Evolutionary conservation across 2,888 invertebrate genomes (phyloP).

Genomic region (Melangyna quadrimaculata): DNA sequence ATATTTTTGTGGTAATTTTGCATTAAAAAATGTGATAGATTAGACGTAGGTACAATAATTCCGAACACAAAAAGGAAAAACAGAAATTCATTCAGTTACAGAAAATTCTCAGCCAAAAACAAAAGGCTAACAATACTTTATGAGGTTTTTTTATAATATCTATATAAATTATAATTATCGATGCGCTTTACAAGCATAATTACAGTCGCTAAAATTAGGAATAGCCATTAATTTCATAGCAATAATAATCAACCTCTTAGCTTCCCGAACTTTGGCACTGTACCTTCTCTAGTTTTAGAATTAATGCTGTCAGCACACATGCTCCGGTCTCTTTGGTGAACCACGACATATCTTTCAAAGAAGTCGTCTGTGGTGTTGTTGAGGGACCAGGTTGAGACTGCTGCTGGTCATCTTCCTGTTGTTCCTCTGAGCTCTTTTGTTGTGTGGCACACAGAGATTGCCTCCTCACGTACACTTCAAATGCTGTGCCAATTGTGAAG

Average conservation of each 20-base stretch:
- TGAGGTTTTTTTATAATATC: neutral
- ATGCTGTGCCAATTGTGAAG: slow-evolving; percentile 80
- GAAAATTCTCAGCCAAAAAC: slow-evolving; percentile 1
- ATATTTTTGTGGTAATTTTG: slow-evolving; percentile 39
- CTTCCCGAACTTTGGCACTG: slow-evolving; percentile 52
- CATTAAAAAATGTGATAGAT: slow-evolving; percentile 59
- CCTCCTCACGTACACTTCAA: slow-evolving; percentile 80
- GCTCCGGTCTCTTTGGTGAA: slow-evolving; percentile 81
- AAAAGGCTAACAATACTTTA: slow-evolving; percentile 32
- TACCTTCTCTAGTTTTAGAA: slow-evolving; percentile 78
- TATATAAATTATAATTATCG: slow-evolving; percentile 36
- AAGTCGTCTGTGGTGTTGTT: slow-evolving; percentile 73
- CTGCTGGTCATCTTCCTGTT: slow-evolving; percentile 44
- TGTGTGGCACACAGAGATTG: slow-evolving; percentile 78
- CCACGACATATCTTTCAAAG: slow-evolving; percentile 80
- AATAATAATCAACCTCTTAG: slow-evolving; percentile 8
- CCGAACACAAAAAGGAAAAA: slow-evolving; percentile 12
- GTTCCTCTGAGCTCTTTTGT: slow-evolving; percentile 35
- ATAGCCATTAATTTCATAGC: neutral
- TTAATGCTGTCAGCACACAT: slow-evolving; percentile 80
- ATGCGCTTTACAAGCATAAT: slow-evolving; percentile 59
- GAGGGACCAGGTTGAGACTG: slow-evolving; percentile 72
- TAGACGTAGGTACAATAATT: slow-evolving; percentile 23
- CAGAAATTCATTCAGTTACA: neutral
- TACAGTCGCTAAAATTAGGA: slow-evolving; percentile 59